phyloP scores from a whole-genome alignment of 2,888 invertebrate genomes.

The Epinotia nisella region DNA sequence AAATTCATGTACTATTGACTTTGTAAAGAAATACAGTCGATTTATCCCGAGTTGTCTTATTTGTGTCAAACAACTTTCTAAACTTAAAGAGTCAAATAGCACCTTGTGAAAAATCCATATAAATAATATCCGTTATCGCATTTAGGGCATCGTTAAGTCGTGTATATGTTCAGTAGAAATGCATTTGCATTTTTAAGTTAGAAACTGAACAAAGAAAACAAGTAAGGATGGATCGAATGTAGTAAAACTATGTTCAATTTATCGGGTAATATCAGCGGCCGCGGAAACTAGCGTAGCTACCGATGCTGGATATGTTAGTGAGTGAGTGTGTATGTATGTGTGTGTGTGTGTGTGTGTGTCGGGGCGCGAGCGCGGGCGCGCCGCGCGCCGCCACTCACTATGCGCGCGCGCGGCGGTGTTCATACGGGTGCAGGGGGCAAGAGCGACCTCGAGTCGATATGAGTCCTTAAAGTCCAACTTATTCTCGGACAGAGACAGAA shows the following conservation, averaged over 20 bases:
- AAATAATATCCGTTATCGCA: background rate
- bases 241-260: background rate
- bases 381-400: conserved; percentile 44
- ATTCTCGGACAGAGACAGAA: too few species aligned
- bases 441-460: background rate
- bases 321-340: conserved; percentile 2
- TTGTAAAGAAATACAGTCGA: background rate
- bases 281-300: too few species aligned
- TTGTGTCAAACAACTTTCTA: background rate
- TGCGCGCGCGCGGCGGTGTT: conserved; percentile 25
- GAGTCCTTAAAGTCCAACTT: background rate
- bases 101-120: too few species aligned
- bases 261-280: background rate
- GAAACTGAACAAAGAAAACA: background rate
- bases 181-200: background rate
- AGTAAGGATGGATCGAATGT: background rate
- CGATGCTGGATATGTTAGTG: background rate
- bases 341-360: conserved; percentile 18
- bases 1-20: background rate
- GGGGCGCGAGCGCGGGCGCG: conserved; percentile 33
- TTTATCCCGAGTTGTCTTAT: background rate
- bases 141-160: background rate
- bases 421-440: too few species aligned
- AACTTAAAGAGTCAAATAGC: background rate
- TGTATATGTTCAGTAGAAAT: background rate